These are phyloP conservation scores for Hecatera dysodea DNA, from an alignment of 2,888 invertebrate genomes.

Conservation along the genomic window DNA sequence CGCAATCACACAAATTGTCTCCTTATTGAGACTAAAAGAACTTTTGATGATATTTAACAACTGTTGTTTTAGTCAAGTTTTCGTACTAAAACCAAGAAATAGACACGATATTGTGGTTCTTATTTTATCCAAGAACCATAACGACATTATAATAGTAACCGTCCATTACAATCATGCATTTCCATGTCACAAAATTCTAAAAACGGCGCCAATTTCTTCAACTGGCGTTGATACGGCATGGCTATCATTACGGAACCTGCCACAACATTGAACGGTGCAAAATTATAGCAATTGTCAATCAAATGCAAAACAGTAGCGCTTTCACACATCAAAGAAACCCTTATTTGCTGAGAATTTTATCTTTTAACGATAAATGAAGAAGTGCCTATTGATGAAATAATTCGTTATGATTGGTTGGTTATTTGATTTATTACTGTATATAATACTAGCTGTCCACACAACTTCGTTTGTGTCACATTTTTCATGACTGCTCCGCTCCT, in stretches of 20 bases:
- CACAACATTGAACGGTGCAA: conserved; percentile 44
- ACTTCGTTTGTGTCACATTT: too few relatives aligned
- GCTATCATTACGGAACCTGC: conserved; percentile 48
- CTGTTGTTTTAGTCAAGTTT: too few relatives aligned
- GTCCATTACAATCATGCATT: conserved; percentile 11
- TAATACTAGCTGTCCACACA: too few relatives aligned
- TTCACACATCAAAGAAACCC: conserved; percentile 33
- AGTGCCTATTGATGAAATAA: conserved; percentile 9
- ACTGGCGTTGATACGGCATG: conserved; percentile 20
- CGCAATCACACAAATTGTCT: too few relatives aligned
- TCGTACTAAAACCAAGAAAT: conserved; percentile 1
- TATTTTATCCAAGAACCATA: conserved; percentile 10
- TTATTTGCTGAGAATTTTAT: conserved; percentile 31
- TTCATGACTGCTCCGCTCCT: too few relatives aligned
- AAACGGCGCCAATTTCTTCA: conserved; percentile 7
- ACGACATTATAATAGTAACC: conserved; percentile 19
- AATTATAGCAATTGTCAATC: conserved; percentile 60
- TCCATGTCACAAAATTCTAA: conserved; percentile 31
- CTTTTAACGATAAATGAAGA: conserved; percentile 12
- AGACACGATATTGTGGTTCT: background rate
- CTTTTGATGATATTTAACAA: too few relatives aligned
- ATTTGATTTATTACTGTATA: conserved; percentile 28
- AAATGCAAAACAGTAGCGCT: conserved; percentile 41
- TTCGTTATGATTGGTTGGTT: conserved; percentile 3
- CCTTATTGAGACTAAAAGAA: too few relatives aligned